phyloP scores from a whole-genome alignment of 2,797 vertebrate species.

The Sparidentex hasta region DNA sequence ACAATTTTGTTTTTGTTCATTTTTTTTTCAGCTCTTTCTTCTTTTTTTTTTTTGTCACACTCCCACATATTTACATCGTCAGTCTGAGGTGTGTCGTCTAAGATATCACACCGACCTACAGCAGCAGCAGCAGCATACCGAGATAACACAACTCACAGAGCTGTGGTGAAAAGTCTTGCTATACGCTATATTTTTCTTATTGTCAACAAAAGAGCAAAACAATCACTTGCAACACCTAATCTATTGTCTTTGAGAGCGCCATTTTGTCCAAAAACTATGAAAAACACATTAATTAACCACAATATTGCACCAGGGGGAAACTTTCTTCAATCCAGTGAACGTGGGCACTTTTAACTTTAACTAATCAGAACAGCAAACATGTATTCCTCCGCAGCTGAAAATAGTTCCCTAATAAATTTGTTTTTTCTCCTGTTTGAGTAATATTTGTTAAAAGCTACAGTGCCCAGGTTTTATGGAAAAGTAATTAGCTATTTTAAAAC shows the following conservation, averaged over 20 bases:
- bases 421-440: background rate
- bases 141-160: constrained; percentile 81
- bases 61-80: constrained; percentile 71
- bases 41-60: constrained; percentile 43
- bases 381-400: constrained; percentile 28
- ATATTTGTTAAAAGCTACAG: background rate
- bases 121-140: constrained; percentile 75
- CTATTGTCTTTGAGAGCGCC: background rate
- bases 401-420: constrained; percentile 5
- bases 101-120: constrained; percentile 57
- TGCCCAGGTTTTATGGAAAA: background rate
- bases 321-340: background rate
- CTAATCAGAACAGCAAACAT: background rate
- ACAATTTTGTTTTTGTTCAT: constrained; percentile 57
- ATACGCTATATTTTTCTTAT: constrained; percentile 14
- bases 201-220: constrained; percentile 17
- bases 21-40: constrained; percentile 30
- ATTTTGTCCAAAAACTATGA: too few species aligned
- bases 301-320: background rate
- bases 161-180: constrained; percentile 33
- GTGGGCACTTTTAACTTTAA: background rate
- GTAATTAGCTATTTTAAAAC: too few species aligned
- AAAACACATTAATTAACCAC: background rate
- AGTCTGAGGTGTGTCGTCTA: constrained; percentile 32
- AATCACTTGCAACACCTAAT: background rate